Conservation (phyloP, 1,140 invertebrate genomes). For the Euborellia annulipes region DNA sequence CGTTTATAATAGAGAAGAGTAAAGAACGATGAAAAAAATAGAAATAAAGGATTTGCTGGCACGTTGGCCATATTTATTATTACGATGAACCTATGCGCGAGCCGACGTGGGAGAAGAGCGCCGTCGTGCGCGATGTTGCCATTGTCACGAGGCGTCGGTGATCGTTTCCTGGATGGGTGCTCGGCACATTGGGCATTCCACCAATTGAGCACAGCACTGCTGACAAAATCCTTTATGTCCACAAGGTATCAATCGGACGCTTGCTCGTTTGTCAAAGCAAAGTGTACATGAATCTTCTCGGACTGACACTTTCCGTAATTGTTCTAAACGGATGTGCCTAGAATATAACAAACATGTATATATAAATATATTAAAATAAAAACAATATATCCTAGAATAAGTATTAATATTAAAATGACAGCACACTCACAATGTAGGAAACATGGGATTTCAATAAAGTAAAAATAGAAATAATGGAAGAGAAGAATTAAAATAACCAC, state of each 20-base stretch:
- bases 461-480: too few species aligned
- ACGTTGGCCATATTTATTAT: too few species aligned
- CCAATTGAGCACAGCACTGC: slow-evolving; percentile 57
- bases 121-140: too few species aligned
- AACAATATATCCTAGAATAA: not conserved
- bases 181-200: slow-evolving; percentile 79
- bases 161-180: slow-evolving; percentile 37
- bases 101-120: too few species aligned
- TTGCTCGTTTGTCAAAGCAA: slow-evolving; percentile 67
- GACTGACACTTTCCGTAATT: slow-evolving; percentile 55
- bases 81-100: too few species aligned
- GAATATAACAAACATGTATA: slow-evolving; percentile 9
- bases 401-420: not conserved
- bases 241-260: slow-evolving; percentile 61
- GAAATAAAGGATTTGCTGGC: too few species aligned
- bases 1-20: too few species aligned
- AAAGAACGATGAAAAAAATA: too few species aligned
- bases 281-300: slow-evolving; percentile 75
- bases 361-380: not conserved
- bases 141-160: slow-evolving; percentile 28
- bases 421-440: not conserved
- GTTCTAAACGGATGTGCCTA: slow-evolving; percentile 58
- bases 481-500: too few species aligned
- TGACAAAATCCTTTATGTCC: slow-evolving; percentile 71
- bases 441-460: too few species aligned